Evolutionary conservation across 1,140 invertebrate species (phyloP).

Genomic region (Armadillidium nasatum): DNA sequence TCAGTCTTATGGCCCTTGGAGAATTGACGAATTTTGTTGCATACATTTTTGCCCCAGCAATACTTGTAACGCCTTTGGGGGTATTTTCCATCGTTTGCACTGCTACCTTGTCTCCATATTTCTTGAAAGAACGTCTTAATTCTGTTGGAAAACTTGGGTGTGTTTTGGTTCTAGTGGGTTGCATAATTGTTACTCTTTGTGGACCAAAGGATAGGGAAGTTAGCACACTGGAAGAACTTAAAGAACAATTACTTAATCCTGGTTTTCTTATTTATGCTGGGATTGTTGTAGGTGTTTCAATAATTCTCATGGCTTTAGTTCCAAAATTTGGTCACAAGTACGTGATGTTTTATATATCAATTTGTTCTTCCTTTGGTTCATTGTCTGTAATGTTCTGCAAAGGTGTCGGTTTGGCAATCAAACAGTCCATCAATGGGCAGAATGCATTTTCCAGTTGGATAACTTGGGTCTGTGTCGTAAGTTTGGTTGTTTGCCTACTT

Average conservation of each 20-base stretch:
- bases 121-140: slow-evolving; percentile 33
- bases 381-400: slow-evolving; percentile 44
- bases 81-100: slow-evolving; percentile 42
- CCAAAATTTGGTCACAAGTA: slow-evolving; percentile 40
- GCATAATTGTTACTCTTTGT: slow-evolving; percentile 40
- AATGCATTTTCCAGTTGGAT: slow-evolving; percentile 38
- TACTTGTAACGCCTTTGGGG: slow-evolving; percentile 40
- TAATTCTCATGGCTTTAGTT: slow-evolving; percentile 36
- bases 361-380: slow-evolving; percentile 39
- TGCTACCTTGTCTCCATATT: slow-evolving; percentile 35
- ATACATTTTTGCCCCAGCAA: slow-evolving; percentile 40
- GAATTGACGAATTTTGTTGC: slow-evolving; percentile 43
- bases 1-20: slow-evolving; percentile 37
- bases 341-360: slow-evolving; percentile 40
- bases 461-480: slow-evolving; percentile 37
- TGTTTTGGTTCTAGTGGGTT: slow-evolving; percentile 38
- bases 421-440: slow-evolving; percentile 32
- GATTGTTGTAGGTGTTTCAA: slow-evolving; percentile 32
- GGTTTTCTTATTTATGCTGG: slow-evolving; percentile 39
- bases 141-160: slow-evolving; percentile 38
- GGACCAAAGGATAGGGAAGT: slow-evolving; percentile 41
- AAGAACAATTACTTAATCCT: slow-evolving; percentile 36
- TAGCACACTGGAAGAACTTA: slow-evolving; percentile 37
- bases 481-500: slow-evolving; percentile 32
- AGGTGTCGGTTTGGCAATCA: slow-evolving; percentile 39